phyloP scores from a whole-genome alignment of 1,140 invertebrate species.

The Bradysia coprophila region DNA sequence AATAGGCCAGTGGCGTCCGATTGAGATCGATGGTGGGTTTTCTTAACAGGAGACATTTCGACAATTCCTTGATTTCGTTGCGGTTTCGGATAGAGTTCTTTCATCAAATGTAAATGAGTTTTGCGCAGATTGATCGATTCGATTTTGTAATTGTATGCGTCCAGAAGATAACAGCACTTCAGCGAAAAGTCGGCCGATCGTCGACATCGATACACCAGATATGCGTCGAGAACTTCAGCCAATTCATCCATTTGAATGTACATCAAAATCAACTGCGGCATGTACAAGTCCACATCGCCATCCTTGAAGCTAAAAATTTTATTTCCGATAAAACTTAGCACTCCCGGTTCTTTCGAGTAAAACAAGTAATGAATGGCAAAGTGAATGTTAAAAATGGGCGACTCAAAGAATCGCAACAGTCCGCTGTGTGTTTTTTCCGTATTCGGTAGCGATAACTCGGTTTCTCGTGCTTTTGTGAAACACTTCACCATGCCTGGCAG shows the following conservation, averaged over 20 bases:
- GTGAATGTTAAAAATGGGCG: slow-evolving; percentile 91
- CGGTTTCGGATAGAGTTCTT: slow-evolving; percentile 19
- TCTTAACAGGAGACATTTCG: not conserved
- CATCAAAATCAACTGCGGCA: slow-evolving; percentile 95
- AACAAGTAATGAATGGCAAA: slow-evolving; percentile 96
- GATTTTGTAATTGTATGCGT: slow-evolving; percentile 49
- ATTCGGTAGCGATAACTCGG: slow-evolving; percentile 9
- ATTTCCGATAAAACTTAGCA: slow-evolving; percentile 90
- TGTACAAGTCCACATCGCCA: slow-evolving; percentile 88
- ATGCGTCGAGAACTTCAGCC: slow-evolving; percentile 85
- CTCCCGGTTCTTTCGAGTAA: slow-evolving; percentile 95
- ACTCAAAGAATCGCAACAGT: slow-evolving; percentile 84
- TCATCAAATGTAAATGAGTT: slow-evolving; percentile 25
- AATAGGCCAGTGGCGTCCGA: slow-evolving; percentile 66
- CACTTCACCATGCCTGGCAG: slow-evolving; percentile 22
- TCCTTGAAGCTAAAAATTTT: slow-evolving; percentile 89
- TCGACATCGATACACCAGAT: slow-evolving; percentile 86
- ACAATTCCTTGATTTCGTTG: slow-evolving; percentile 12
- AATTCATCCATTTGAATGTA: slow-evolving; percentile 96
- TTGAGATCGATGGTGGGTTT: slow-evolving; percentile 41
- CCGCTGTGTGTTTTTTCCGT: slow-evolving; percentile 27
- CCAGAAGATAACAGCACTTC: slow-evolving; percentile 86
- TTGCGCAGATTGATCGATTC: slow-evolving; percentile 15
- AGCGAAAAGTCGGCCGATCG: slow-evolving; percentile 89
- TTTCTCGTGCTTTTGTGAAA: slow-evolving; percentile 15